Evolutionary conservation across 2,888 invertebrate species (phyloP).

Genomic region (Onthophagus sagittarius): DNA sequence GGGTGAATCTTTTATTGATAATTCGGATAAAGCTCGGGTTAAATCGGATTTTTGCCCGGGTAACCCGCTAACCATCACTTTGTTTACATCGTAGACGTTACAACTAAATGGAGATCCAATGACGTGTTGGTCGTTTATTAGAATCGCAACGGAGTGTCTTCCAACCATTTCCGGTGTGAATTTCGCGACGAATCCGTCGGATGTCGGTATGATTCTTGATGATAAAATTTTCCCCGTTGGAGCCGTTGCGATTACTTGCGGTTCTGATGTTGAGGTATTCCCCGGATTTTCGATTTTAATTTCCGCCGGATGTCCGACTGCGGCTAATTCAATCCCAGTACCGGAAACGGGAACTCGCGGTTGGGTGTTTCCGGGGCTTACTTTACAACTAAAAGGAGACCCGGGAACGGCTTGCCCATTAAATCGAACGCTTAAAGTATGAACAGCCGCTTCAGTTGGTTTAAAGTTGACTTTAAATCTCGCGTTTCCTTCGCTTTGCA

Average conservation of each 20-base stretch:
- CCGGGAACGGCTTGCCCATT: constrained; percentile 77
- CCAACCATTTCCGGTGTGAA: constrained; percentile 87
- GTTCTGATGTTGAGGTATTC: constrained; percentile 58
- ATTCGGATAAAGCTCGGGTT: constrained; percentile 38
- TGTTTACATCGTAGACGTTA: constrained; percentile 88
- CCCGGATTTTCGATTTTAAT: constrained; percentile 52
- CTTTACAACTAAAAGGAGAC: constrained; percentile 90
- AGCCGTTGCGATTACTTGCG: constrained; percentile 71
- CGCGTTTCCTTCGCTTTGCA: constrained; percentile 95
- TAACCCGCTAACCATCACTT: constrained; percentile 69
- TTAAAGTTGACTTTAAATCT: constrained; percentile 94
- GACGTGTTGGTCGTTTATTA: constrained; percentile 79
- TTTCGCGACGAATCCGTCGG: constrained; percentile 70
- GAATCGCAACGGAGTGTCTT: constrained; percentile 77
- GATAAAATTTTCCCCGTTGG: constrained; percentile 80
- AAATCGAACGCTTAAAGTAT: constrained; percentile 82
- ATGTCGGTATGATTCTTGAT: constrained; percentile 62
- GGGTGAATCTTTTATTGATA: constrained; percentile 46
- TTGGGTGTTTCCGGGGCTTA: constrained; percentile 61
- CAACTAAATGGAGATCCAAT: constrained; percentile 91
- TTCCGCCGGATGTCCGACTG: constrained; percentile 62
- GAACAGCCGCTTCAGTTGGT: constrained; percentile 88
- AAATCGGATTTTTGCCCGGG: constrained; percentile 43
- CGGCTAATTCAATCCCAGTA: constrained; percentile 64
- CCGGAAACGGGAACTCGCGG: constrained; percentile 62